Conservation (phyloP, 2,888 invertebrate genomes). For the Chrysotoxum bicinctum region DNA sequence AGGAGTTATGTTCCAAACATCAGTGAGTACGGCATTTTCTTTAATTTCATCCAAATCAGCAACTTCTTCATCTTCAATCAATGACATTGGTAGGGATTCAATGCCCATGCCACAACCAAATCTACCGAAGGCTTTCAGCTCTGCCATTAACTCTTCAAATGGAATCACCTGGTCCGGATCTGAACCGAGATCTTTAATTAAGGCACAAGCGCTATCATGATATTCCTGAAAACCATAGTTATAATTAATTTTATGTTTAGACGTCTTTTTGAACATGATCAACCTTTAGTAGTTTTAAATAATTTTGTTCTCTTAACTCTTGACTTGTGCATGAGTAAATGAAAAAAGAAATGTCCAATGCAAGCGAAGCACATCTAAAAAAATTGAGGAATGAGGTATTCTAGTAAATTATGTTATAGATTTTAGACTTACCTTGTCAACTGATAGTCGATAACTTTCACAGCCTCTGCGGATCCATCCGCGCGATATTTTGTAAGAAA, state of each 20-base stretch:
- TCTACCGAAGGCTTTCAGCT: slow-evolving; percentile 82
- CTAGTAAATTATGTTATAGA: neutral
- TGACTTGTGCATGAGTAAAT: slow-evolving; percentile 85
- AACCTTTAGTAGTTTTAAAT: slow-evolving; percentile 81
- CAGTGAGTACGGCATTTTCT: slow-evolving; percentile 82
- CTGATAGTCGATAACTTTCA: slow-evolving; percentile 88
- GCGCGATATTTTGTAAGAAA: slow-evolving; percentile 83
- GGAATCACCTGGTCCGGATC: slow-evolving; percentile 83
- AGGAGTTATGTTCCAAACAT: slow-evolving; percentile 85
- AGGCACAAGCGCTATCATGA: slow-evolving; percentile 83
- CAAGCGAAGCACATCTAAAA: slow-evolving; percentile 76
- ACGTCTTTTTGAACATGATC: neutral
- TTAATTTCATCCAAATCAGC: slow-evolving; percentile 82
- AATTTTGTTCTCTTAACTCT: slow-evolving; percentile 83
- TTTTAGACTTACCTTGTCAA: slow-evolving; percentile 80
- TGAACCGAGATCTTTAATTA: slow-evolving; percentile 84
- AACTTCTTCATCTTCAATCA: slow-evolving; percentile 83
- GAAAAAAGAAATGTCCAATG: slow-evolving; percentile 82
- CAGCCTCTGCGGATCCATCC: slow-evolving; percentile 75
- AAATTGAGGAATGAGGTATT: neutral
- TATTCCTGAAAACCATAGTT: slow-evolving; percentile 83
- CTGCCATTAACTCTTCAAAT: slow-evolving; percentile 78
- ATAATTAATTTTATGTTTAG: neutral
- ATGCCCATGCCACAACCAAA: slow-evolving; percentile 83
- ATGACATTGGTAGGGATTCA: slow-evolving; percentile 83